Evolutionary conservation across 2,113 vertebrate species (phyloP).

Genomic region (Lichenostomus cassidix): DNA sequence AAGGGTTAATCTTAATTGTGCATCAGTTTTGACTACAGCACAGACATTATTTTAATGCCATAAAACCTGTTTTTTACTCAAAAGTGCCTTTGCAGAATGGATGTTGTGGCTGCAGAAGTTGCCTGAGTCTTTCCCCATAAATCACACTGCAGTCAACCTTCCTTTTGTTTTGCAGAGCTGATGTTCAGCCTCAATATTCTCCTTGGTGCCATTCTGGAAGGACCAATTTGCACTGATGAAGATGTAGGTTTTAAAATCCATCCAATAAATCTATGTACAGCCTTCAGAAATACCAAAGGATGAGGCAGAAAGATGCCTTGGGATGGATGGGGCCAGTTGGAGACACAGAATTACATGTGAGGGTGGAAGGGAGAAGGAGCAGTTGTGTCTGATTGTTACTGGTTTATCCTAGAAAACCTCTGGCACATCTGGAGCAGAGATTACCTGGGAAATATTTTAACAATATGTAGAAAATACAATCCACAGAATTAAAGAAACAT

Average conservation of each 20-base stretch:
- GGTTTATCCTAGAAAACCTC: background rate
- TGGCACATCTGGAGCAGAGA: background rate
- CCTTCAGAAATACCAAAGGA: background rate
- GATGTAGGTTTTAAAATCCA: background rate
- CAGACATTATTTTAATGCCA: background rate
- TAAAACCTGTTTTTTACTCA: background rate
- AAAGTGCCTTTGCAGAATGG: background rate
- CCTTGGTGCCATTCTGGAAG: background rate
- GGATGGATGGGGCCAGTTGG: background rate
- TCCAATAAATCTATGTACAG: background rate
- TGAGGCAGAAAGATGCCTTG: background rate
- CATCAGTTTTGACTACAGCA: background rate
- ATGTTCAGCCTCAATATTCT: background rate
- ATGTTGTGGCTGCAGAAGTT: background rate
- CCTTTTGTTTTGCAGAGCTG: background rate
- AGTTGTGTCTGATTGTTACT: background rate
- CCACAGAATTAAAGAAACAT: background rate
- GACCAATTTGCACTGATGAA: background rate
- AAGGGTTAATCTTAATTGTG: constrained; percentile 17
- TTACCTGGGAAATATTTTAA: background rate
- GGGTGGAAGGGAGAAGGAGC: background rate
- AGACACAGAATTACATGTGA: background rate
- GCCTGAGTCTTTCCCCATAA: background rate
- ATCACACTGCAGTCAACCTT: background rate
- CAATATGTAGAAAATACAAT: background rate